Evolutionary conservation across 2,797 vertebrate species (phyloP).

Genomic region (Xenentodon cancila): DNA sequence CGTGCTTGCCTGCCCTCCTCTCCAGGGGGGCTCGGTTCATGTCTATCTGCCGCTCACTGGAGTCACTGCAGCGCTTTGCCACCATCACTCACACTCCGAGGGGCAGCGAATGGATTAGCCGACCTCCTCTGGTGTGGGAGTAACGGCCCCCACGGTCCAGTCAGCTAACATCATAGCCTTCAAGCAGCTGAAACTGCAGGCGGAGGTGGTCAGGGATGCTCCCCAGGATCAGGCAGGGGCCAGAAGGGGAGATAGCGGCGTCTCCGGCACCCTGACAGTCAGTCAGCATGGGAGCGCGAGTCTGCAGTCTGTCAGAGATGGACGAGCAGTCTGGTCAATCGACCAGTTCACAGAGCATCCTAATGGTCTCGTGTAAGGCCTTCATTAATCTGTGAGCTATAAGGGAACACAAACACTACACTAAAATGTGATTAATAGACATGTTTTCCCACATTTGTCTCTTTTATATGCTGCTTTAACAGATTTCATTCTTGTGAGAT

Average conservation of each 20-base stretch:
- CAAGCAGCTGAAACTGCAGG: constrained; percentile 34
- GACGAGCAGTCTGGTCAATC: constrained; percentile 38
- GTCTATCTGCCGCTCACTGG: constrained; percentile 64
- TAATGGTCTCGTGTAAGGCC: background rate
- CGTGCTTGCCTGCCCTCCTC: constrained; percentile 27
- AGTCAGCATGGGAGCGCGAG: constrained; percentile 44
- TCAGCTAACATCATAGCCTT: constrained; percentile 63
- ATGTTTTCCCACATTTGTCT: background rate
- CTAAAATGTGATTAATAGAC: constrained; percentile 1
- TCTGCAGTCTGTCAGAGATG: constrained; percentile 58
- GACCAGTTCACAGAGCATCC: background rate
- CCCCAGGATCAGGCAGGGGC: constrained; percentile 57
- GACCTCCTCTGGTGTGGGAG: constrained; percentile 62
- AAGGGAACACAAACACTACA: constrained; percentile 4
- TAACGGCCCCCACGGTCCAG: constrained; percentile 63
- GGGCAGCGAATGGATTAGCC: constrained; percentile 64
- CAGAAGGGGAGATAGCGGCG: constrained; percentile 69
- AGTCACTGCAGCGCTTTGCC: constrained; percentile 47
- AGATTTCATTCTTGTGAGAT: background rate
- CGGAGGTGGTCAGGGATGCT: constrained; percentile 62
- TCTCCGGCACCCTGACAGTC: constrained; percentile 73
- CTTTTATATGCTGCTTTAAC: background rate
- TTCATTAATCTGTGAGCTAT: background rate
- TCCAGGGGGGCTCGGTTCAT: constrained; percentile 45
- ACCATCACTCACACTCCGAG: constrained; percentile 63